A percentile compares a stretch with the other conserved stretches of the same genome.
Evolutionary conservation across 2,113 vertebrate genomes (phyloP).

Genomic region (Barnardius zonarius): DNA sequence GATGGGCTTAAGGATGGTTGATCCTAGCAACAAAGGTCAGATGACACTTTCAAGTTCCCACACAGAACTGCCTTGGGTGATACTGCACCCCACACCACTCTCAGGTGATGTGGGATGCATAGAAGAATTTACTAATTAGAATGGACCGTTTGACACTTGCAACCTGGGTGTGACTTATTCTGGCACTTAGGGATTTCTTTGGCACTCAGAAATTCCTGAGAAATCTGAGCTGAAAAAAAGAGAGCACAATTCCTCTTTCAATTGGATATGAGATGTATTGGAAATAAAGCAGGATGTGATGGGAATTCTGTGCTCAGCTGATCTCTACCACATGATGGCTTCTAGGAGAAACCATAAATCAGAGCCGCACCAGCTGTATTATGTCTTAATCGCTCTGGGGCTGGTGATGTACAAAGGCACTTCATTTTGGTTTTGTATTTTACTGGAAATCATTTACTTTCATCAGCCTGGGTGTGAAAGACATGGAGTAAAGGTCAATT

Average conservation of each 20-base stretch:
- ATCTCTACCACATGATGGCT: not conserved
- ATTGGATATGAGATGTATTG: not conserved
- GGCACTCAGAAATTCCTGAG: not conserved
- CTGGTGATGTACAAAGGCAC: not conserved
- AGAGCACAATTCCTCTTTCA: not conserved
- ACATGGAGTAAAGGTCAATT: not conserved
- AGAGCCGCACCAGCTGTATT: not conserved
- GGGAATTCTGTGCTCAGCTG: not conserved
- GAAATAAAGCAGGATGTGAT: not conserved
- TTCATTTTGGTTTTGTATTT: not conserved
- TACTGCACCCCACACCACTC: not conserved
- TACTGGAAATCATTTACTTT: not conserved
- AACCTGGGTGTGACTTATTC: not conserved
- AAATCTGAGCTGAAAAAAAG: not conserved
- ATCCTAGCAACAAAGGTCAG: not conserved
- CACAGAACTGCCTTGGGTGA: not conserved
- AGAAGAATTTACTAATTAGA: not conserved
- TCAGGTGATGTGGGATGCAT: no score
- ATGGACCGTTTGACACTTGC: not conserved
- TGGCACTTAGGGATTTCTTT: not conserved
- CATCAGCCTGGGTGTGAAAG: not conserved
- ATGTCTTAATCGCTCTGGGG: not conserved
- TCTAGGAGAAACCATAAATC: not conserved
- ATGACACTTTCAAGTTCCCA: not conserved
- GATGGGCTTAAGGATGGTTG: not conserved